A percentile compares a stretch with the other conserved stretches of the same genome.
These are phyloP conservation scores for Anableps anableps DNA, from an alignment of 2,797 vertebrate species.

Conservation along the genomic window DNA sequence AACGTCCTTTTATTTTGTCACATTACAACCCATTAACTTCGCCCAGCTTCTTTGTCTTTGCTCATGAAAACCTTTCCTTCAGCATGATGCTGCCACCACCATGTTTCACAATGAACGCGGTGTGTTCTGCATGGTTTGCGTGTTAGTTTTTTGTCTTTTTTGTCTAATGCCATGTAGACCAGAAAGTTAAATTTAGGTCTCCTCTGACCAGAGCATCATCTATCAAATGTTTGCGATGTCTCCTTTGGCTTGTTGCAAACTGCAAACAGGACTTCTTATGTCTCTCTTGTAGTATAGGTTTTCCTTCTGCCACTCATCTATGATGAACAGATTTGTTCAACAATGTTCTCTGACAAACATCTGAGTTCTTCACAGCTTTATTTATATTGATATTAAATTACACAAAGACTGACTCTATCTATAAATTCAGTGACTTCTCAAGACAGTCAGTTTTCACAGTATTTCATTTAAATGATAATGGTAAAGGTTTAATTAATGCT, in stretches of 20 bases:
- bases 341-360: not conserved
- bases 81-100: not conserved
- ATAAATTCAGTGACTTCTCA: not conserved
- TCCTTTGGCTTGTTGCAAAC: not conserved
- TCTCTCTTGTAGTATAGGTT: no score
- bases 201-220: not conserved
- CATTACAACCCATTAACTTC: not conserved
- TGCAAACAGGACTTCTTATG: not conserved
- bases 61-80: not conserved
- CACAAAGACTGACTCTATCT: not conserved
- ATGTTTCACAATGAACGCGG: not conserved
- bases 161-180: not conserved
- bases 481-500: not conserved
- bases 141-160: no score
- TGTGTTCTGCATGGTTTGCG: not conserved
- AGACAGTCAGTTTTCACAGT: not conserved
- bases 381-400: not conserved
- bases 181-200: not conserved
- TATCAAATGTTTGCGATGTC: not conserved
- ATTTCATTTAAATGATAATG: not conserved
- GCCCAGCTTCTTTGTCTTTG: not conserved
- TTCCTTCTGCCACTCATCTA: not conserved
- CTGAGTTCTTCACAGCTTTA: not conserved
- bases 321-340: not conserved
- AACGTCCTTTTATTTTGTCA: not conserved